A percentile compares a stretch with the other conserved stretches of the same genome.
Conservation (phyloP, 2,113 vertebrate species). For the Cyphotilapia sp. region DNA sequence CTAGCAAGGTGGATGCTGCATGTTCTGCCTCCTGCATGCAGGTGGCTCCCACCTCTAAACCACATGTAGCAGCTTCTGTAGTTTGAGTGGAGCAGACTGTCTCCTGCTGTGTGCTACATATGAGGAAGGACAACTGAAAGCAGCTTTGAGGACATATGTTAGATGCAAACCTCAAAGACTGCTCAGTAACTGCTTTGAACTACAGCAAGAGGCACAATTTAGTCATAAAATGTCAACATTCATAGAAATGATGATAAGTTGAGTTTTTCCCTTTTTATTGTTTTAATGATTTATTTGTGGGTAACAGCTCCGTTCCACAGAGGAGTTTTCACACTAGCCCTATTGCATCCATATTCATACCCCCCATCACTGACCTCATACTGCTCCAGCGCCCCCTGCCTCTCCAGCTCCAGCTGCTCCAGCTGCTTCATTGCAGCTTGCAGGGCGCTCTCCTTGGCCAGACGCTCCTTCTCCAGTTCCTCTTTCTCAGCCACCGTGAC, state of each 20-base stretch:
- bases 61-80: neutral
- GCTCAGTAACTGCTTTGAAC: neutral
- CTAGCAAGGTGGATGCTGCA: neutral
- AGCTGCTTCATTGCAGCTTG: constrained; percentile 88
- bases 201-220: neutral
- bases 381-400: constrained; percentile 83
- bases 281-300: neutral
- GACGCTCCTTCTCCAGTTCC: constrained; percentile 82
- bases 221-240: neutral
- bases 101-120: neutral
- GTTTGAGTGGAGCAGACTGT: neutral
- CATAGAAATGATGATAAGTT: neutral
- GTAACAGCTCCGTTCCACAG: neutral
- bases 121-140: neutral
- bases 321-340: neutral
- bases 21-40: neutral
- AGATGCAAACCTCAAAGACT: neutral
- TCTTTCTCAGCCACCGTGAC: constrained; percentile 90
- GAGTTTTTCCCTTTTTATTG: neutral
- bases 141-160: neutral
- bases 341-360: neutral
- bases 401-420: constrained; percentile 81
- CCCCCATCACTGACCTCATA: constrained; percentile 77
- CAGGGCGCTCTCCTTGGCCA: constrained; percentile 82
- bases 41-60: neutral